Percentiles rank a stretch among this genome's conserved stretches.
Evolutionary conservation across 2,888 invertebrate genomes (phyloP).

Genomic region (Volucella inanis): DNA sequence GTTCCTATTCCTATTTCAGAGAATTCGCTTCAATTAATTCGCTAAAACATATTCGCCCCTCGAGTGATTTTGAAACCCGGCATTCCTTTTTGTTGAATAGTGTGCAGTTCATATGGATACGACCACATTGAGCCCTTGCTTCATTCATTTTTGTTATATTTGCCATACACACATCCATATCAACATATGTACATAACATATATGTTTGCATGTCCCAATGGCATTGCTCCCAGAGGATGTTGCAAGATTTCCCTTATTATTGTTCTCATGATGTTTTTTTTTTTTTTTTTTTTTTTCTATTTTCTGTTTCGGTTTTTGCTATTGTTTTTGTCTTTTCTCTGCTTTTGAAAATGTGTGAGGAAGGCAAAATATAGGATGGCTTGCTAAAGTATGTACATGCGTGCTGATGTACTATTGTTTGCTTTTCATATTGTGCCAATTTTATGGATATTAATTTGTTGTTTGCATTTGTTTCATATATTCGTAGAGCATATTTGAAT

Average conservation of each 20-base stretch:
- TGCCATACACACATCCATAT: not conserved
- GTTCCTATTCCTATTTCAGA: conserved; percentile 39
- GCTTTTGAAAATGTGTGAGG: too few species aligned
- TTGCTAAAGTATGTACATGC: not conserved
- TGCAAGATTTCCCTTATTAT: conserved; percentile 54
- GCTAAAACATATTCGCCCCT: conserved; percentile 46
- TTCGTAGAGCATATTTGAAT: conserved; percentile 52
- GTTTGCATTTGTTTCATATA: conserved; percentile 54
- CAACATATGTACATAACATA: not conserved
- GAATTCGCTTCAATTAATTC: conserved; percentile 58
- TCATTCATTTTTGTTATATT: conserved; percentile 16
- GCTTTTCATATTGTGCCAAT: conserved; percentile 70
- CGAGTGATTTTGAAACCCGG: conserved; percentile 61
- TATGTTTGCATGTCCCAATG: not conserved
- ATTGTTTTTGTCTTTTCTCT: not conserved
- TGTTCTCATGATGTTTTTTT: conserved; percentile 47
- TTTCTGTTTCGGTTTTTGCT: conserved; percentile 9
- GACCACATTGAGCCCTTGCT: conserved; percentile 32
- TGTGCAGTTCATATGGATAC: not conserved
- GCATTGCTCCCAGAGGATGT: conserved; percentile 35
- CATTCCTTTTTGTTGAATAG: conserved; percentile 11
- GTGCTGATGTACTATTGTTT: conserved; percentile 61
- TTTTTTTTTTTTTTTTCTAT: conserved; percentile 2
- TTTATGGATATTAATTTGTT: conserved; percentile 74
- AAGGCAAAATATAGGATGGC: not conserved